Conservation (phyloP, 2,888 invertebrate genomes). For the Labia minor region DNA sequence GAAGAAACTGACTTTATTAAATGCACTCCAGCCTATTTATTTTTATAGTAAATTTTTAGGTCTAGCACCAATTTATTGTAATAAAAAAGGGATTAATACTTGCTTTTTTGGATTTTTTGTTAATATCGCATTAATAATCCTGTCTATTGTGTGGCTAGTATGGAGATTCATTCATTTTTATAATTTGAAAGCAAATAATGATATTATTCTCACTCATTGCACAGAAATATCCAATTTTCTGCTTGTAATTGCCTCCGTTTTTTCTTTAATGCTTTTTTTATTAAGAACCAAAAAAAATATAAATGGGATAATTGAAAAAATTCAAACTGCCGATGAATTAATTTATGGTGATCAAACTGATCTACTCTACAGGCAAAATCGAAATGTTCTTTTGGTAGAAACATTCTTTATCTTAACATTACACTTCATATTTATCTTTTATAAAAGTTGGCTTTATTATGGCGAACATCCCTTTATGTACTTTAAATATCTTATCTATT, state of each 20-base stretch:
- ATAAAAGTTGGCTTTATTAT: background rate
- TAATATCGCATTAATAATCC: background rate
- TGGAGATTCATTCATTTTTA: background rate
- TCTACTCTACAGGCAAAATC: background rate
- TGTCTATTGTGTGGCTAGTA: background rate
- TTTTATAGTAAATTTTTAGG: slow-evolving; percentile 3
- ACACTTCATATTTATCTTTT: background rate
- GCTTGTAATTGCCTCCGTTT: background rate
- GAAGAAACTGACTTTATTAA: background rate
- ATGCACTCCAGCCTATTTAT: background rate
- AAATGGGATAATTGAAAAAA: background rate
- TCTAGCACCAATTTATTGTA: background rate
- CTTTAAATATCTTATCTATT: background rate
- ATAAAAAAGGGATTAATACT: background rate
- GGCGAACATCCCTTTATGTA: background rate
- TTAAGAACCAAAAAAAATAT: background rate
- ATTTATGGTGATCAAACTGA: background rate
- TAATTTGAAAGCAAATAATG: background rate
- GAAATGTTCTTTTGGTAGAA: background rate
- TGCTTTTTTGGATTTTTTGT: background rate
- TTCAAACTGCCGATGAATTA: background rate
- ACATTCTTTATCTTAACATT: background rate
- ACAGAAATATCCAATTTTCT: background rate
- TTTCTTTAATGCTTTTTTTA: background rate
- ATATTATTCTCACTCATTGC: background rate